These are phyloP conservation scores for Xiphorhynchus elegans DNA, from an alignment of 2,113 vertebrate species.

Conservation along the genomic window DNA sequence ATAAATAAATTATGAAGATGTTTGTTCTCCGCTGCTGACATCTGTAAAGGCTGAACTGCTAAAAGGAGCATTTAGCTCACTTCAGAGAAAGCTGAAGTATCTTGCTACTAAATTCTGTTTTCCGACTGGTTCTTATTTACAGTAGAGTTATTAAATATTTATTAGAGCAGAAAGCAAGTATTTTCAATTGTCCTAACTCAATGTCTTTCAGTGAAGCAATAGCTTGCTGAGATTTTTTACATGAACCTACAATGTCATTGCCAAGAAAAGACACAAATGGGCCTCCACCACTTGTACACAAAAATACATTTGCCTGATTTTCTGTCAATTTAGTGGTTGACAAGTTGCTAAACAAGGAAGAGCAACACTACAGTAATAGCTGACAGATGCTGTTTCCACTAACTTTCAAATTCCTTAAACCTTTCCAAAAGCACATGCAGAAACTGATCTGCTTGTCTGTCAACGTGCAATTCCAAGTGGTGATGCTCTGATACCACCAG, in stretches of 20 bases:
- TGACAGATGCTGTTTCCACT: constrained; percentile 64
- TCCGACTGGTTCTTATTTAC: constrained; percentile 19
- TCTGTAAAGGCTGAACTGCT: neutral
- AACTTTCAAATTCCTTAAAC: neutral
- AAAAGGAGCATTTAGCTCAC: neutral
- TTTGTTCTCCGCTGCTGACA: constrained; percentile 44
- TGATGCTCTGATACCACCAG: neutral
- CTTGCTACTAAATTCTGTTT: neutral
- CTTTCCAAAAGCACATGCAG: neutral
- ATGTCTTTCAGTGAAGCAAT: neutral
- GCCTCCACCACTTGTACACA: neutral
- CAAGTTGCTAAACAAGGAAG: constrained; percentile 59
- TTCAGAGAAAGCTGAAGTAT: neutral
- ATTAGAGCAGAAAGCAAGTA: neutral
- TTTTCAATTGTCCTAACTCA: neutral
- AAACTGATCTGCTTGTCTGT: neutral
- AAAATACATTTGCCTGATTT: constrained; percentile 20
- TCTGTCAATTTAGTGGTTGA: constrained; percentile 40
- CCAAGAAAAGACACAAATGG: neutral
- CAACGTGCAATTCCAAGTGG: neutral
- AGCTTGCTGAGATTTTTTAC: neutral
- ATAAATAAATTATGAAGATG: constrained; percentile 54
- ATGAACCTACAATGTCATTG: neutral
- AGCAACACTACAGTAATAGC: constrained; percentile 32
- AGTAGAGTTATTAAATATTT: constrained; percentile 26